These are phyloP conservation scores for Megaustenia siamemsis DNA, from an alignment of 2,888 invertebrate species.

Conservation along the genomic window DNA sequence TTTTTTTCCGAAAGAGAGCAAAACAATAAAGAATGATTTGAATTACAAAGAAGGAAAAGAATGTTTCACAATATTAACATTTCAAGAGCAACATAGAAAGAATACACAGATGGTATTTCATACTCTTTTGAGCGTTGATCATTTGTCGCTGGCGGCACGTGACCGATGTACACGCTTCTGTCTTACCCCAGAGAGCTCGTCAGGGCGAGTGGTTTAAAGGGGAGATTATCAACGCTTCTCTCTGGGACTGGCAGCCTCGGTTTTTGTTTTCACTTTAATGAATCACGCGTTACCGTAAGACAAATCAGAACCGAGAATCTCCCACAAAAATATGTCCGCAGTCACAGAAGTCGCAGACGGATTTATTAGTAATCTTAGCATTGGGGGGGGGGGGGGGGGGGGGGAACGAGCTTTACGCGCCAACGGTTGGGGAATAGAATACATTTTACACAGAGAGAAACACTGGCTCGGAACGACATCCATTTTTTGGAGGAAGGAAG, in stretches of 20 bases:
- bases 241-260: neutral
- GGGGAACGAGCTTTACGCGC: slow-evolving; percentile 29
- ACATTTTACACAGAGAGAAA: slow-evolving; percentile 3
- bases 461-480: slow-evolving; percentile 24
- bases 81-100: neutral
- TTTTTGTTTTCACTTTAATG: neutral
- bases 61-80: neutral
- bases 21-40: neutral
- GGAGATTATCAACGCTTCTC: slow-evolving; percentile 4
- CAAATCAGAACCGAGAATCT: neutral
- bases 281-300: neutral
- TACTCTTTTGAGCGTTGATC: neutral
- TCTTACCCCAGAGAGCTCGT: neutral
- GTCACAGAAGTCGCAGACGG: neutral
- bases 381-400: too few species aligned
- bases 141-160: neutral
- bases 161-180: neutral
- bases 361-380: slow-evolving; percentile 31
- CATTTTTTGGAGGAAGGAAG: slow-evolving; percentile 30
- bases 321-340: neutral
- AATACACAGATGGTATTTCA: neutral
- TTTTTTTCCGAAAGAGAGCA: neutral
- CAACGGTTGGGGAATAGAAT: slow-evolving; percentile 32
- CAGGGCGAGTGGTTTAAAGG: neutral
- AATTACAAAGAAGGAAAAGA: neutral